Evolutionary conservation across 2,797 vertebrate species (phyloP).

Genomic region (Pseudotriccus pelzelni): DNA sequence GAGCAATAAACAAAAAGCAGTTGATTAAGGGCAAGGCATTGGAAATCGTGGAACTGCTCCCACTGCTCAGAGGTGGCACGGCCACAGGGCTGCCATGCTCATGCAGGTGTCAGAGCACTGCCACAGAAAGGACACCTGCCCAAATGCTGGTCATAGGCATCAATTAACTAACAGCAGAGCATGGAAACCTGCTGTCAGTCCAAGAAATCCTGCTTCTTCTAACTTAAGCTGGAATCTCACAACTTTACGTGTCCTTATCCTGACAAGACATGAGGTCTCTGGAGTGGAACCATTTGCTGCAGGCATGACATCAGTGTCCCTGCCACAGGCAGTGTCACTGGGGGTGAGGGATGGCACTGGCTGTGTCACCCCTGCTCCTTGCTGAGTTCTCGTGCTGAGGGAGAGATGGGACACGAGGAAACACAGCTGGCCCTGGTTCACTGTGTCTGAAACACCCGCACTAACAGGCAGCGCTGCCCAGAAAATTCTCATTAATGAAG

Average conservation of each 20-base stretch:
- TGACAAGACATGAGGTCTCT: background rate
- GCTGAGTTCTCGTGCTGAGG: background rate
- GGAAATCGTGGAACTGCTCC: background rate
- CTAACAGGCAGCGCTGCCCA: accelerated
- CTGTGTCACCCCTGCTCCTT: background rate
- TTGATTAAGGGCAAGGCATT: background rate
- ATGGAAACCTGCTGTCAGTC: background rate
- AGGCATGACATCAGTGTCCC: no score
- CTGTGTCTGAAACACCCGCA: no score
- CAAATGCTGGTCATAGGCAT: background rate
- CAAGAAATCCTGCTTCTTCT: background rate
- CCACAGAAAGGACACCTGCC: background rate
- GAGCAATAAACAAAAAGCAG: background rate
- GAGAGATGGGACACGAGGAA: accelerated
- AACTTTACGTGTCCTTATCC: accelerated
- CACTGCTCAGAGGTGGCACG: accelerated
- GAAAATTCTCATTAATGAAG: background rate
- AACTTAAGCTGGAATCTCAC: background rate
- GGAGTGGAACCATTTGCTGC: background rate
- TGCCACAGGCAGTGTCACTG: accelerated
- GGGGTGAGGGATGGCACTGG: accelerated
- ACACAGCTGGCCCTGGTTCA: background rate
- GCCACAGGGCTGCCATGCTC: background rate
- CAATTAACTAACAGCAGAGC: background rate
- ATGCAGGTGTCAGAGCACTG: background rate